Conservation (phyloP, 2,888 invertebrate genomes). For the Brachycybe producta region DNA sequence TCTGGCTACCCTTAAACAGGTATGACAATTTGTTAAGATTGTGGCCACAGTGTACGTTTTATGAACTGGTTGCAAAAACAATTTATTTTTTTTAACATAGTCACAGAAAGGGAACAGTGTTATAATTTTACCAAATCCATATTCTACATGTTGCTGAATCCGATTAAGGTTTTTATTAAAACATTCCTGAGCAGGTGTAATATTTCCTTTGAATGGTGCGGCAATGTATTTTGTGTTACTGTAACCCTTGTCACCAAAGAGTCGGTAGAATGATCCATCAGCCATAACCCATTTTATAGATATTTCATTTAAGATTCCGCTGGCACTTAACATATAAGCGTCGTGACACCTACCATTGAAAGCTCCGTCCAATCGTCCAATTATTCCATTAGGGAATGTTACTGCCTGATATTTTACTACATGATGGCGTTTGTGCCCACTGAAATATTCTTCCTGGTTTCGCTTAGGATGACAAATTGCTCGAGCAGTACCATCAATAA, state of each 20-base stretch:
- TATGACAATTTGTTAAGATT: constrained; percentile 21
- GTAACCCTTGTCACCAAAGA: constrained; percentile 7
- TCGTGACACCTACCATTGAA: constrained; percentile 19
- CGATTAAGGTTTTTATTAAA: constrained; percentile 20
- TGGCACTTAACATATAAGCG: constrained; percentile 13
- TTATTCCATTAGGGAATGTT: constrained; percentile 18
- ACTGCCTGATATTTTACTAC: not conserved
- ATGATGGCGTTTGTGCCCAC: constrained; percentile 15
- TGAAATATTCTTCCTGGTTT: not conserved
- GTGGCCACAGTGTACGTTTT: constrained; percentile 21
- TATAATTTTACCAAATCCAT: constrained; percentile 18
- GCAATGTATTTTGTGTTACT: not conserved
- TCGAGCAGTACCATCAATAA: constrained; percentile 1
- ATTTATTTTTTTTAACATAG: constrained; percentile 20
- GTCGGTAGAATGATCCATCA: constrained; percentile 10
- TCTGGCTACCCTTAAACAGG: no score
- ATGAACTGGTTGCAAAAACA: constrained; percentile 21
- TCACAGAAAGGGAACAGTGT: constrained; percentile 19
- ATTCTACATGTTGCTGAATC: constrained; percentile 17
- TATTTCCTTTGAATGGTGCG: constrained; percentile 1
- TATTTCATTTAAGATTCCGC: constrained; percentile 3
- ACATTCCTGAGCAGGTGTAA: constrained; percentile 3
- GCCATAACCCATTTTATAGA: not conserved
- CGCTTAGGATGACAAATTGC: not conserved
- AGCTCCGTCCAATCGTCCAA: constrained; percentile 18